Base-by-base conservation (phyloP, 1,140 invertebrate genomes). In the Heliconius hermathena region DNA sequence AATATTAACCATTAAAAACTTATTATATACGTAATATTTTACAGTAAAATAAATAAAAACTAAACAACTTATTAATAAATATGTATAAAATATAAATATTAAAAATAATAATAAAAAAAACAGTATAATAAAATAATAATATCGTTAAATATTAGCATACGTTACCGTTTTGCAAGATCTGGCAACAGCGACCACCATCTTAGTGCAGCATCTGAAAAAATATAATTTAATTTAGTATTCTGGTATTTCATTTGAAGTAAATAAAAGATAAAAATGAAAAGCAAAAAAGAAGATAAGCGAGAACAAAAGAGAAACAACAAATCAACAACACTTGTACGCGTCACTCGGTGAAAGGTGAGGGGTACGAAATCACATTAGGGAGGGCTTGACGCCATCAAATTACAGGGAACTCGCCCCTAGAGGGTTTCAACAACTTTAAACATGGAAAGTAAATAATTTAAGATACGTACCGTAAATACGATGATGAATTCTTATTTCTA, bases 281-380 rank as follows among this genome's bases (percentile, higher is more conserved):
- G 77, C 79, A 86, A 77, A 81, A 75, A 85, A 57, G 5, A 83
- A 86, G 72, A 80, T 73, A 77, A 87, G 83, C 85, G 83, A 87
- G 88, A 92, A 91, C 87, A 90, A 87, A 88, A 91, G 89, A 85
- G 85, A 90, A 90, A 92, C 87, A 91, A 90, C 90, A 91, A 92
- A 87, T 93, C 88, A 91, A 90, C 90, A 92, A 90, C 88, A 92
- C 86, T 93, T 89, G 84, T 85, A 80, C 88, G 83, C 86, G 88
- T 92, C 90, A 90, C 86, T 84, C 82, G 83, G 79, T 78, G 82
- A 84, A 86, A 79, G 83, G 82, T 78, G 84, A 89, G 87, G 87
- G 87, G 87, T 78, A 85, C 79, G 74, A 84, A 88, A 87, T 87
- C 87, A 84, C 87, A 85, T 88, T 86, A 88, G 90, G 89, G 88